Evolutionary conservation across 1,140 invertebrate genomes (phyloP).

Genomic region (Drosophila pseudoananassae): DNA sequence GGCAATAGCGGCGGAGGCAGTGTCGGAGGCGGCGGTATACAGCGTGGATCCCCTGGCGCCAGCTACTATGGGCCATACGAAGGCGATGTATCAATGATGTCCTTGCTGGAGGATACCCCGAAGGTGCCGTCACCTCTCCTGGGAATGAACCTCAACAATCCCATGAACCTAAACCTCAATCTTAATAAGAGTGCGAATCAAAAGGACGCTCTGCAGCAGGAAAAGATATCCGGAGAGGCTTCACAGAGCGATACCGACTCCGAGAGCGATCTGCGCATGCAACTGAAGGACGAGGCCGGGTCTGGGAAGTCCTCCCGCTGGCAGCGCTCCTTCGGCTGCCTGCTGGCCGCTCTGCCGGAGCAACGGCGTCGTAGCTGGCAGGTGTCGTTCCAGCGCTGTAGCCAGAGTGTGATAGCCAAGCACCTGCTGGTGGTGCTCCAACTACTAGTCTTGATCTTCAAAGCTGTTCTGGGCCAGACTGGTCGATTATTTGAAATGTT

Average conservation of each 20-base stretch:
- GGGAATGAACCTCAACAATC: neutral
- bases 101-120: neutral
- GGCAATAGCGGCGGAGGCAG: neutral
- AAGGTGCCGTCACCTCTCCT: neutral
- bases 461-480: neutral
- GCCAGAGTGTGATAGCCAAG: constrained; percentile 1
- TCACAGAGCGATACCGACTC: constrained; percentile 44
- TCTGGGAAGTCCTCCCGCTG: constrained; percentile 1
- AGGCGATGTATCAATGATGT: neutral
- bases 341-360: constrained; percentile 22
- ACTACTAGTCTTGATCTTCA: constrained; percentile 13
- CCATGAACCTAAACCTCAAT: neutral
- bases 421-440: constrained; percentile 48
- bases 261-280: constrained; percentile 27
- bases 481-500: neutral
- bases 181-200: neutral
- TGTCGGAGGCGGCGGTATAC: neutral
- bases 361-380: constrained; percentile 32
- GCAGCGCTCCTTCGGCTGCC: constrained; percentile 9
- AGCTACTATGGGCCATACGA: constrained; percentile 16
- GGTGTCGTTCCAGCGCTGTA: constrained; percentile 2
- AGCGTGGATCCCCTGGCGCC: neutral
- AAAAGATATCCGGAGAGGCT: neutral
- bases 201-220: neutral
- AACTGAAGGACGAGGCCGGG: neutral